These are phyloP conservation scores for Lepus americanus DNA, from an alignment of 2,113 vertebrate genomes.

Conservation along the genomic window DNA sequence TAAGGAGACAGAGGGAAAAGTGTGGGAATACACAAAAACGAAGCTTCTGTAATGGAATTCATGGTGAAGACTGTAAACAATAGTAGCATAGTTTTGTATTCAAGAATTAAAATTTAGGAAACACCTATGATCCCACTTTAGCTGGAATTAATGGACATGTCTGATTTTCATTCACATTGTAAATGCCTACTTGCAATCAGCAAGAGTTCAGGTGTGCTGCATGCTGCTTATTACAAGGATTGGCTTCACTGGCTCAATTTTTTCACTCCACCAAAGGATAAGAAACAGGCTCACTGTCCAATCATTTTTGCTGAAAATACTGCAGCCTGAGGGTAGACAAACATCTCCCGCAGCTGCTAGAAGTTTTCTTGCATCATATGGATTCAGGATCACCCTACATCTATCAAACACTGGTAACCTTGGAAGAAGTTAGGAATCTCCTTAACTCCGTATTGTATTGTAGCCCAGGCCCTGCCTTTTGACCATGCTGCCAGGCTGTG, in stretches of 20 bases:
- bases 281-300: slow-evolving; percentile 63
- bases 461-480: too few species aligned
- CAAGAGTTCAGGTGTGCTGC: slow-evolving; percentile 44
- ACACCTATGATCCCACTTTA: slow-evolving; percentile 28
- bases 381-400: slow-evolving; percentile 69
- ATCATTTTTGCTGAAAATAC: slow-evolving; percentile 73
- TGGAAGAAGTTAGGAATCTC: too few species aligned
- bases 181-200: slow-evolving; percentile 66
- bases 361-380: slow-evolving; percentile 61
- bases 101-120: slow-evolving; percentile 59
- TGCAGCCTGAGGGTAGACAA: slow-evolving; percentile 77
- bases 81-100: background rate
- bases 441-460: too few species aligned
- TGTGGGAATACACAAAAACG: slow-evolving; percentile 12
- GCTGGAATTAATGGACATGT: slow-evolving; percentile 61
- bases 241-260: slow-evolving; percentile 77
- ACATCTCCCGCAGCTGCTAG: slow-evolving; percentile 65
- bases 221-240: slow-evolving; percentile 43
- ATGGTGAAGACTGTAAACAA: slow-evolving; percentile 12
- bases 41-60: slow-evolving; percentile 28
- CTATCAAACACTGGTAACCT: slow-evolving; percentile 79
- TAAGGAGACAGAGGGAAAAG: background rate
- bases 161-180: slow-evolving; percentile 82
- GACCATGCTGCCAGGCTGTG: too few species aligned
- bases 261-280: slow-evolving; percentile 71